Evolutionary conservation across 2,797 vertebrate genomes (phyloP).

Genomic region (Gadopsis marmoratus): DNA sequence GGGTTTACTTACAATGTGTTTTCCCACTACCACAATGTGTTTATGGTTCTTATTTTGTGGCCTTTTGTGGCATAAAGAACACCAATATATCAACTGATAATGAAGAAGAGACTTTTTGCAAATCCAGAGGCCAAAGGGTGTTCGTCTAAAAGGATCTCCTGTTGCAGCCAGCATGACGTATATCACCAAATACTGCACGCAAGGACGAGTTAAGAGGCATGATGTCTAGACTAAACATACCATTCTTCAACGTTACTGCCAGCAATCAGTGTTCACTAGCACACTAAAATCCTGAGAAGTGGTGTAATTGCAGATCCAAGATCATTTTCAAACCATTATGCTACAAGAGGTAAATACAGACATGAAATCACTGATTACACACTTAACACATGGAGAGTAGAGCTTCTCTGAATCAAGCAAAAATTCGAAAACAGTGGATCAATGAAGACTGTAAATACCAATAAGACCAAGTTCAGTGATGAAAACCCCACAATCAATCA

Average conservation of each 20-base stretch:
- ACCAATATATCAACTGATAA: slow-evolving; percentile 18
- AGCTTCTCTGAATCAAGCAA: slow-evolving; percentile 31
- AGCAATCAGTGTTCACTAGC: slow-evolving; percentile 60
- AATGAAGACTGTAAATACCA: slow-evolving; percentile 28
- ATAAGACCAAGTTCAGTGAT: slow-evolving; percentile 26
- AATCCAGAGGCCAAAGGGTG: slow-evolving; percentile 4
- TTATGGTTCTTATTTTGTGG: not conserved
- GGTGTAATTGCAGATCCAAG: slow-evolving; percentile 65
- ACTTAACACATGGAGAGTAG: slow-evolving; percentile 42
- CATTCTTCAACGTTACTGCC: slow-evolving; percentile 16
- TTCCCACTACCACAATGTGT: not conserved
- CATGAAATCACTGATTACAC: slow-evolving; percentile 62
- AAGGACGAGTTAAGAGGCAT: slow-evolving; percentile 14
- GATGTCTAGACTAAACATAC: slow-evolving; percentile 42
- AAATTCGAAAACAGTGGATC: slow-evolving; percentile 26
- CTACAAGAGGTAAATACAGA: slow-evolving; percentile 68
- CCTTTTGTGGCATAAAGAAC: slow-evolving; percentile 3
- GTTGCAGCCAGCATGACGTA: not conserved
- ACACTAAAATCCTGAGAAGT: slow-evolving; percentile 42
- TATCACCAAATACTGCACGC: not conserved
- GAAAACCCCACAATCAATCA: slow-evolving; percentile 42
- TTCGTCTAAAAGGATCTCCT: slow-evolving; percentile 14
- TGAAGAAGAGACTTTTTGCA: slow-evolving; percentile 3
- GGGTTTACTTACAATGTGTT: not conserved
- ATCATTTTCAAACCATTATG: slow-evolving; percentile 73